These are phyloP conservation scores for Melanotaenia duboulayi DNA, from an alignment of 2,113 vertebrate genomes.

Conservation along the genomic window DNA sequence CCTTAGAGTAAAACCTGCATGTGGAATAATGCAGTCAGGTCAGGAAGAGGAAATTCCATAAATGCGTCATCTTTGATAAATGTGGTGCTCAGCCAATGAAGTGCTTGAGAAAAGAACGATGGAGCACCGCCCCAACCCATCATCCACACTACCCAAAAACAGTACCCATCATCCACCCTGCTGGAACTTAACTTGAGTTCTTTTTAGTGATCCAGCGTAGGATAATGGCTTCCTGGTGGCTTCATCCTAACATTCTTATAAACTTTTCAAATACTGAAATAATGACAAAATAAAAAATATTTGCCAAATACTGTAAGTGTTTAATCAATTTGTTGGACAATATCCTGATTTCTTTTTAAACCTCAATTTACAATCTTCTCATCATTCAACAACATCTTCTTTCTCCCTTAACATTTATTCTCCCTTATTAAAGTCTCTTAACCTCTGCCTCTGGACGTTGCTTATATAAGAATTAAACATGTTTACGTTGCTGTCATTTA, in stretches of 20 bases:
- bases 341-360: not conserved
- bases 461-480: too few species aligned
- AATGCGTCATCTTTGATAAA: too few species aligned
- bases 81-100: too few species aligned
- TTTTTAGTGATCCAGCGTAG: not conserved
- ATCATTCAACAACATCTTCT: not conserved
- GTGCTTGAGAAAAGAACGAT: not conserved
- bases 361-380: not conserved
- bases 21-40: too few species aligned
- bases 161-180: not conserved
- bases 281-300: too few species aligned
- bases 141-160: too few species aligned
- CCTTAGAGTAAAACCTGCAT: too few species aligned
- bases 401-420: conserved; percentile 8
- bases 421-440: not conserved
- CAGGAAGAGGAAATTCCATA: too few species aligned
- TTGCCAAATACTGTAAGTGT: too few species aligned
- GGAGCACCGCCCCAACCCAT: not conserved
- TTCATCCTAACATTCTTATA: too few species aligned
- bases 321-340: not conserved
- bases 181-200: not conserved
- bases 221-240: too few species aligned
- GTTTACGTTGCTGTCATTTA: not conserved
- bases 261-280: too few species aligned
- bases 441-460: conserved; percentile 1